Evolutionary conservation across 2,797 vertebrate species (phyloP).

Genomic region (Bradypodion ventrale): DNA sequence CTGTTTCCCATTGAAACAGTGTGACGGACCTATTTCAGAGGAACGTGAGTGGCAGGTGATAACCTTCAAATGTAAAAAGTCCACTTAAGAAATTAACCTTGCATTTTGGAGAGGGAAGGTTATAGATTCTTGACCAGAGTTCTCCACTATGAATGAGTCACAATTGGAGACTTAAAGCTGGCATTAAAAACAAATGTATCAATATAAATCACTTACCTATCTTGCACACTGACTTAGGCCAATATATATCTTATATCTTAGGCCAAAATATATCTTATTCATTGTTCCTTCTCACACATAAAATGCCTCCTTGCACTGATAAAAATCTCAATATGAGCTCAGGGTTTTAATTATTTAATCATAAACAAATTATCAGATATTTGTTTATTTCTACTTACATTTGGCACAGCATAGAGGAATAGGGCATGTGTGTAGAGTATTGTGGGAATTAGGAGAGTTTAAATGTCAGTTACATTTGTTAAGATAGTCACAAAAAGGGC

Average conservation of each 20-base stretch:
- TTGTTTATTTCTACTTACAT: neutral
- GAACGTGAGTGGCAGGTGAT: constrained; percentile 10
- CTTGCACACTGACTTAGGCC: neutral
- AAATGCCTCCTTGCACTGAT: neutral
- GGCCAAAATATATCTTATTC: neutral
- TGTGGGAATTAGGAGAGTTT: neutral
- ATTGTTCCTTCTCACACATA: neutral
- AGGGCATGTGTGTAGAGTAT: neutral
- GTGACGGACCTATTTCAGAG: constrained; percentile 14
- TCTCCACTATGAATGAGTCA: constrained; percentile 8
- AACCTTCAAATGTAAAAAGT: constrained; percentile 34
- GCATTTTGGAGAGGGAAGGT: constrained; percentile 22
- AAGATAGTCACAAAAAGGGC: neutral
- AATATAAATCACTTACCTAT: neutral
- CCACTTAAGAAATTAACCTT: constrained; percentile 6
- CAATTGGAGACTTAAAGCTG: neutral
- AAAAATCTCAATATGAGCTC: neutral
- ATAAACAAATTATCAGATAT: neutral
- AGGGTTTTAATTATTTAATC: constrained; percentile 1
- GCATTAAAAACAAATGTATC: neutral
- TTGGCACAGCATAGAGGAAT: neutral
- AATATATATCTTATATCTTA: no score
- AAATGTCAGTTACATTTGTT: neutral
- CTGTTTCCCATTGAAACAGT: constrained; percentile 22
- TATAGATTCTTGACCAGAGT: constrained; percentile 9